Conservation (phyloP, 2,797 vertebrate genomes). For the Peromyscus nudipes region DNA sequence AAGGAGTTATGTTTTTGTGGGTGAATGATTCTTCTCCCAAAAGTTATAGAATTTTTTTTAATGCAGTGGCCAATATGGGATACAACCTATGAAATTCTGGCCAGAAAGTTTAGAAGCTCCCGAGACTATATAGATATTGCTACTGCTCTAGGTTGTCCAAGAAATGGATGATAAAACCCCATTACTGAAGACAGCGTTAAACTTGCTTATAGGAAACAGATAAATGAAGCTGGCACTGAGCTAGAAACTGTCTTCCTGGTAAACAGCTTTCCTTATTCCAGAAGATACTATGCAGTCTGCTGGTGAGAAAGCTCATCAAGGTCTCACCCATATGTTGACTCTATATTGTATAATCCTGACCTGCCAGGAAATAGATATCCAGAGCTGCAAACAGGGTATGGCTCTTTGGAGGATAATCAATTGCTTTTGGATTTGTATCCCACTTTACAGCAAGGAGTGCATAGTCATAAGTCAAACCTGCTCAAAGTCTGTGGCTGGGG, state of each 20-base stretch:
- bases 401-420: not conserved
- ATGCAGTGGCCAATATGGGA: not conserved
- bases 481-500: not conserved
- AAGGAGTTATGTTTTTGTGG: not conserved
- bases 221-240: not conserved
- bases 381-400: not conserved
- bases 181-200: not conserved
- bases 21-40: not conserved
- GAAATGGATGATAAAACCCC: not conserved
- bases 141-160: not conserved
- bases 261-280: not conserved
- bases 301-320: not conserved
- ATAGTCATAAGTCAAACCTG: not conserved
- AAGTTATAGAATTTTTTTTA: not conserved
- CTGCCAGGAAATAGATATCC: not conserved
- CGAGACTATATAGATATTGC: not conserved
- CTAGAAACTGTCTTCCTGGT: not conserved
- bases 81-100: not conserved
- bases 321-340: not conserved
- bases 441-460: not conserved
- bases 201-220: not conserved
- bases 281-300: not conserved
- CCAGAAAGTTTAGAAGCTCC: not conserved
- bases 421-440: not conserved
- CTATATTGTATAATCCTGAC: not conserved